Evolutionary conservation across 1,140 invertebrate species (phyloP).

Genomic region (Centruroides vittatus): DNA sequence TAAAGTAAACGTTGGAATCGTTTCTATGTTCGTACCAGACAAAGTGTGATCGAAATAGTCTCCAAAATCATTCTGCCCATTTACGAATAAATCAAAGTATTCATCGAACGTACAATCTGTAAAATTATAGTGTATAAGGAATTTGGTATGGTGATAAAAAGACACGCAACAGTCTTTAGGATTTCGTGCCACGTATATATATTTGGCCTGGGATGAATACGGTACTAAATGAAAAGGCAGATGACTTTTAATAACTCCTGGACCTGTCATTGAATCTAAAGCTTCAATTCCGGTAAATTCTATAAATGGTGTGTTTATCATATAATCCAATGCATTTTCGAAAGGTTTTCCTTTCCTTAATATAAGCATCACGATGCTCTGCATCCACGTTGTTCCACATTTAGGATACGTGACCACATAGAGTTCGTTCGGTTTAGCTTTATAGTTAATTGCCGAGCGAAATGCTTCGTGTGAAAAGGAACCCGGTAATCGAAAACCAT

Average conservation of each 20-base stretch:
- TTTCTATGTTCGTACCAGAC: not conserved
- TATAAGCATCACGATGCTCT: constrained; percentile 14
- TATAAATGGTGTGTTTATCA: not conserved
- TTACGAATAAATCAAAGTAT: not conserved
- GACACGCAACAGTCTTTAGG: no score
- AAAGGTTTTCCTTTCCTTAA: constrained; percentile 1
- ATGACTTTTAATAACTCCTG: no score
- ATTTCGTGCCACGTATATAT: no score
- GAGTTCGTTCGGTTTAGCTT: constrained; percentile 13
- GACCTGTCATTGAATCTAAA: no score
- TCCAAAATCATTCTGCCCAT: not conserved
- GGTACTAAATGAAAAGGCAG: no score
- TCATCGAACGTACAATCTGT: not conserved
- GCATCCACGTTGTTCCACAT: constrained; percentile 20
- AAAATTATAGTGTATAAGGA: no score
- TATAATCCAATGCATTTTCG: not conserved
- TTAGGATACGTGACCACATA: constrained; percentile 20
- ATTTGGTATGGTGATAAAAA: no score
- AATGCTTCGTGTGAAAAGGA: constrained; percentile 8
- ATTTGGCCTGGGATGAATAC: no score
- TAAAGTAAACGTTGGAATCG: no score
- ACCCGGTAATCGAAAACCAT: not conserved
- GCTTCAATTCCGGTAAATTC: no score
- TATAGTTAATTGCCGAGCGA: constrained; percentile 5
- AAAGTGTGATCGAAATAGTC: not conserved